Evolutionary conservation across 2,888 invertebrate species (phyloP).

Genomic region (Melangyna quadrimaculata): DNA sequence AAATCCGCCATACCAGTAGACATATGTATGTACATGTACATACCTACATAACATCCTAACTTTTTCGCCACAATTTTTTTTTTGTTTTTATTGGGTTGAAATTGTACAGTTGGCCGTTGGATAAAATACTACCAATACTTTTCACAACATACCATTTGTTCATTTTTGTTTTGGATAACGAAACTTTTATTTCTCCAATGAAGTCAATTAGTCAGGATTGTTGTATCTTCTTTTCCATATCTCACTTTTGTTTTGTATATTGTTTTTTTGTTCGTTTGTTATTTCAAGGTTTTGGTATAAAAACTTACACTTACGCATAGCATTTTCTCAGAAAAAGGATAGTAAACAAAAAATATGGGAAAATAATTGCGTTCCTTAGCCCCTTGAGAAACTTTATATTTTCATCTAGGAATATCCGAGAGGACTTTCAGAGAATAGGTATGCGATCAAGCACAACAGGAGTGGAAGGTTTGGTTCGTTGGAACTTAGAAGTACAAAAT

Average conservation of each 20-base stretch:
- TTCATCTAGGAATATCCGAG: background rate
- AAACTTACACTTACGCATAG: background rate
- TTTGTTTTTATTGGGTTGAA: background rate
- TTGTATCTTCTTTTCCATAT: slow-evolving; percentile 3
- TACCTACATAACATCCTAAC: background rate
- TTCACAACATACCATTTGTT: background rate
- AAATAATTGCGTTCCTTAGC: background rate
- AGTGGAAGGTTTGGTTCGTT: background rate
- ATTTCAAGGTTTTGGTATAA: background rate
- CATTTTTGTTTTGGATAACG: background rate
- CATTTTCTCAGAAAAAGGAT: background rate
- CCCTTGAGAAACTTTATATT: background rate
- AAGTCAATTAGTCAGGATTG: slow-evolving; percentile 63
- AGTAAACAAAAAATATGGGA: background rate
- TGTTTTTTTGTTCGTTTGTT: background rate
- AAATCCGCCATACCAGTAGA: background rate
- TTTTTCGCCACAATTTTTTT: slow-evolving; percentile 9
- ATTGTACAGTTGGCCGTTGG: background rate
- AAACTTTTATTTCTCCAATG: slow-evolving; percentile 46
- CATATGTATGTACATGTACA: no score
- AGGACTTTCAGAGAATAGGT: background rate
- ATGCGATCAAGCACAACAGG: background rate
- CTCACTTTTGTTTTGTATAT: background rate
- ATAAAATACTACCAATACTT: background rate
- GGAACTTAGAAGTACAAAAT: background rate